phyloP scores from a whole-genome alignment of 2,797 vertebrate species.

The Enteromius paludinosus region DNA sequence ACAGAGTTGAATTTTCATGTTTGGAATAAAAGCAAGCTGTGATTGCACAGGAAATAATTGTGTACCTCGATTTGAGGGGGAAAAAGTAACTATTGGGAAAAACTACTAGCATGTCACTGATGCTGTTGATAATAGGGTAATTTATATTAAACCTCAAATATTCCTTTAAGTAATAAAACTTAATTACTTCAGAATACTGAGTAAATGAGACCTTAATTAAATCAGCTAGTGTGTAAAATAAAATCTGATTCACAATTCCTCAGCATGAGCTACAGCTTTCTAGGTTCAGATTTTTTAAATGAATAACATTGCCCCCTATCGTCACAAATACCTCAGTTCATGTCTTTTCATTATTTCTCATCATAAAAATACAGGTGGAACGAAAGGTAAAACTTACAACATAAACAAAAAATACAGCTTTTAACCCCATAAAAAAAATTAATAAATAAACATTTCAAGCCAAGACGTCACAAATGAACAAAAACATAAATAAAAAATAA shows the following conservation, averaged over 20 bases:
- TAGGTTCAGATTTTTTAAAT: neutral
- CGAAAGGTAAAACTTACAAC: neutral
- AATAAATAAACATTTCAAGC: neutral
- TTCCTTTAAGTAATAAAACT: neutral
- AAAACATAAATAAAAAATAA: slow-evolving; percentile 12
- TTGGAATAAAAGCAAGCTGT: neutral
- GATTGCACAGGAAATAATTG: neutral
- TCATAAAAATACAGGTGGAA: neutral
- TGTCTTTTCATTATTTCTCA: neutral
- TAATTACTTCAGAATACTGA: neutral
- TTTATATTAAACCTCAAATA: slow-evolving; percentile 10
- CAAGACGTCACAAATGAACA: neutral
- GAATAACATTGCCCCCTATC: slow-evolving; percentile 64
- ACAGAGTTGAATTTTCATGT: neutral
- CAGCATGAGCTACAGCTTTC: neutral
- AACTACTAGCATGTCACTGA: neutral
- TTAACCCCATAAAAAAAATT: neutral
- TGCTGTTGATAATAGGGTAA: neutral
- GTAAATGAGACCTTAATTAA: neutral
- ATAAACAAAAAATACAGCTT: neutral
- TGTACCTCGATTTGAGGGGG: neutral
- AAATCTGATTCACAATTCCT: neutral
- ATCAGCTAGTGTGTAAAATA: neutral
- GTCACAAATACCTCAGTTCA: slow-evolving; percentile 24
- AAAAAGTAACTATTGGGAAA: neutral